Base-by-base conservation (phyloP, 2,113 vertebrate species). In the Thamnaconus septentrionalis region DNA sequence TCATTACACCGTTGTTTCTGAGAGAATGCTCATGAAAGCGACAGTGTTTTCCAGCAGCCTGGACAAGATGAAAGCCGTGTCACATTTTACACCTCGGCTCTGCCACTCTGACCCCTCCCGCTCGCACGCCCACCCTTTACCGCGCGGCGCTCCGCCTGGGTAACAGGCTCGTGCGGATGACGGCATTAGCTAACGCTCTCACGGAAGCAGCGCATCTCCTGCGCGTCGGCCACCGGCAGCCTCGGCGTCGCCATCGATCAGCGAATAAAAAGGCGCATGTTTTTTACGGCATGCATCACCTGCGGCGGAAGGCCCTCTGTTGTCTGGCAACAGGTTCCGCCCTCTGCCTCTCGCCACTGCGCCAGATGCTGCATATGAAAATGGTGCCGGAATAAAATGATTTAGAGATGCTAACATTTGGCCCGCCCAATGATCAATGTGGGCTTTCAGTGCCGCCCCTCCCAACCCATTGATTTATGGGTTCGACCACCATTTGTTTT, bases 361-460 rank as follows among this genome's bases (percentile, higher is more conserved):
- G 43, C 66, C 78, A 86, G 79, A 76, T 76, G 80, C 76, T 83
- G 73, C 53, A 58, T 56, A 65, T 60, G 65, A 81, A 77, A 76
- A 7, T 64, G 3, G 55, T 69, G 63, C 72, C 11, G 44, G 64
- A 11, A 76, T 76, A 80, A 67, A 80, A 82, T 61, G 66, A 72
- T 76, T 81, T 64, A 31, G 67, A 66, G 85, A 82, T 57, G 78
- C 72, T 75, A 63, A 81, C 78, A 73, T 77, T 85, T 79, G 67
- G 72, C 69, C 75, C 31, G 40, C 40, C 58, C 8, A 49, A 78
- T 83, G 85, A 89, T 84, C 72, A 73, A 82, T 85, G 74, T 44
- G 56, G 61, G 69, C 71, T 72, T 49, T 79, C 71, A 60, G 66
- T 49, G 52, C 48, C 3, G 9, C 60, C 60, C 79, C 55, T 61